phyloP scores from a whole-genome alignment of 2,888 invertebrate species.

The Synanthedon formicaeformis region DNA sequence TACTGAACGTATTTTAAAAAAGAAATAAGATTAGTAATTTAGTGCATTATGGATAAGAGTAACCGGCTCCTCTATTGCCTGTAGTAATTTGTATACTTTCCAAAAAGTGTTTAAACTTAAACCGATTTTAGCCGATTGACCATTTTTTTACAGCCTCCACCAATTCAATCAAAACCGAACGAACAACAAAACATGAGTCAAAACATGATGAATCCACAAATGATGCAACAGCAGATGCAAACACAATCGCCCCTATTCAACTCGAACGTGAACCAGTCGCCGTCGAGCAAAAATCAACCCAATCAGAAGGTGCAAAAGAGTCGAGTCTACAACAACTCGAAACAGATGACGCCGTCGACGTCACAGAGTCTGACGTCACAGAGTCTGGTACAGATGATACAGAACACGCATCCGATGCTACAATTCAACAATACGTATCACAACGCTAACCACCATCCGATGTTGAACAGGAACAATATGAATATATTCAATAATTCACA shows the following conservation, averaged over 20 bases:
- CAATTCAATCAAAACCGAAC: constrained; percentile 30
- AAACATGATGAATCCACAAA: constrained; percentile 27
- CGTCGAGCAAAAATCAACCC: constrained; percentile 22
- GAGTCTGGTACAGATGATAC: constrained; percentile 54
- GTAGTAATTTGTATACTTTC: no score
- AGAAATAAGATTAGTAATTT: no score
- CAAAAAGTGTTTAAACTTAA: no score
- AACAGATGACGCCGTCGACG: constrained; percentile 14
- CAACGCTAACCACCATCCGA: constrained; percentile 57
- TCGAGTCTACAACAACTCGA: constrained; percentile 41
- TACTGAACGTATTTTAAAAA: no score
- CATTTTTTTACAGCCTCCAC: constrained; percentile 27
- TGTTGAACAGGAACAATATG: constrained; percentile 29
- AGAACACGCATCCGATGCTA: constrained; percentile 60
- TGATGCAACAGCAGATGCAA: constrained; percentile 15
- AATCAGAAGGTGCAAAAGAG: constrained; percentile 27
- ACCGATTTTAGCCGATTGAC: no score
- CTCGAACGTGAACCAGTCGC: constrained; percentile 10
- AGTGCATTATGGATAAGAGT: no score
- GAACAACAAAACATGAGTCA: constrained; percentile 24
- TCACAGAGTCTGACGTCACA: constrained; percentile 33
- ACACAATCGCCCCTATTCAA: constrained; percentile 9
- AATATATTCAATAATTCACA: constrained; percentile 21
- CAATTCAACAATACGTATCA: constrained; percentile 48
- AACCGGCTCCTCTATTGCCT: no score